Base-by-base conservation (phyloP, 23 tunicate species). In the Diplosoma virens region DNA sequence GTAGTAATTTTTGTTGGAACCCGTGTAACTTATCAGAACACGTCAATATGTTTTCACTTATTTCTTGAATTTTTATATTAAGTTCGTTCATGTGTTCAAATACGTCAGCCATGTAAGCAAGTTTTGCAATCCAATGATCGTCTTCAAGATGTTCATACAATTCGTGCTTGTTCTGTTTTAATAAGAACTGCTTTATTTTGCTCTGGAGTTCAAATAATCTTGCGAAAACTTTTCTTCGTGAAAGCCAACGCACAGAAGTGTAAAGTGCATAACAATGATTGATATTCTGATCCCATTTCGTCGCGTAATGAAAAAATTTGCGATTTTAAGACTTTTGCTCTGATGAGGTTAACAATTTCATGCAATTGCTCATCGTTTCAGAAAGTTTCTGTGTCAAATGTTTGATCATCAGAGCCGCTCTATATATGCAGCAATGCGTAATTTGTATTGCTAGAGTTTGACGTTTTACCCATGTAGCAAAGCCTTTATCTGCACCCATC, bases 101-200 rank as follows among this genome's bases (percentile, higher is more conserved):
- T 64, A 64, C 29, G 33, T 64, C 71, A 30, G 71, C 71, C 71
- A 28, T n/a, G n/a, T n/a, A n/a, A n/a, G n/a, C n/a, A n/a, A n/a
- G n/a, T n/a, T n/a, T n/a, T n/a, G n/a, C n/a, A n/a, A n/a, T n/a
- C n/a, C n/a, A n/a, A n/a, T n/a, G n/a, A n/a, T n/a, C n/a, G n/a
- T n/a, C n/a, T n/a, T n/a, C n/a, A n/a, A n/a, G n/a, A n/a, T n/a
- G n/a, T n/a, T n/a, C n/a, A n/a, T n/a, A n/a, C n/a, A n/a, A n/a
- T n/a, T n/a, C n/a, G n/a, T n/a, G n/a, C n/a, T n/a, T n/a, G n/a
- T n/a, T n/a, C n/a, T n/a, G n/a, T n/a, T n/a, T n/a, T n/a, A n/a
- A n/a, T n/a, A n/a, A n/a, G n/a, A n/a, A n/a, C n/a, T n/a, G n/a
- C n/a, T n/a, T n/a, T n/a, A n/a, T n/a, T n/a, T n/a, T n/a, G n/a